Base-by-base conservation (phyloP, 64 coral and sea anemone species). In the Dendrophyllia cribrosa region DNA sequence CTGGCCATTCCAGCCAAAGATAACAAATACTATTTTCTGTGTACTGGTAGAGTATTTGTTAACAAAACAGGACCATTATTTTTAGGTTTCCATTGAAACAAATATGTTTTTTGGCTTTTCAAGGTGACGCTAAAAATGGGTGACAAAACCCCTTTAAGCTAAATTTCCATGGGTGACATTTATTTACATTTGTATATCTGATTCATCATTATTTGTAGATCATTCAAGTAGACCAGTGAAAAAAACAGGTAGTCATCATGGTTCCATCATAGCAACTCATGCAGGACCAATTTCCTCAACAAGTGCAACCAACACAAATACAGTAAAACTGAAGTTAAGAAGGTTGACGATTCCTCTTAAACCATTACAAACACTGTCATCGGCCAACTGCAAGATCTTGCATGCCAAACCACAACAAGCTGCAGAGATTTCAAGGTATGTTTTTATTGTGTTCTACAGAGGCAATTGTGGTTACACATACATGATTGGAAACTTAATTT, bases 281-380 rank as follows among this genome's bases (percentile, higher is more conserved):
- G 9, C 17, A 24, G 20, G 49, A 4, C 17, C 43, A 5, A 22
- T 16, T 44, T 62, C 77, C 45, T 17, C 9, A 13, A 4, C 80
- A 67, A 11, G 9, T 67, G 46, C 12, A 14, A 21, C 34, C 21
- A 8, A 8, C 4, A 44, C 46, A 21, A 84, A 51, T 56, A 56
- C 53, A 50, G 8, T 43, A 5, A 84, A 24, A 5, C 61, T 17
- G 6, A 13, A 16, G 17, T 43, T 84, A 5, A 84, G 64, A 67
- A 15, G 67, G 16, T 84, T 84, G 8, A 51, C 61, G 7, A 45
- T 84, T 51, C 62, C 61, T 15, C 17, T 84, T 6, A 84, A 84
- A 51, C 22, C 80, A 24, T 65, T 84, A 49, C 62, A 48, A 21
- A 19, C 75, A 53, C 49, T 4, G 10, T 22, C 51, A 12, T 50